A percentile compares a stretch with the other conserved stretches of the same genome.
phyloP scores from a whole-genome alignment of 2,113 vertebrate genomes.

The Gulo gulo region DNA sequence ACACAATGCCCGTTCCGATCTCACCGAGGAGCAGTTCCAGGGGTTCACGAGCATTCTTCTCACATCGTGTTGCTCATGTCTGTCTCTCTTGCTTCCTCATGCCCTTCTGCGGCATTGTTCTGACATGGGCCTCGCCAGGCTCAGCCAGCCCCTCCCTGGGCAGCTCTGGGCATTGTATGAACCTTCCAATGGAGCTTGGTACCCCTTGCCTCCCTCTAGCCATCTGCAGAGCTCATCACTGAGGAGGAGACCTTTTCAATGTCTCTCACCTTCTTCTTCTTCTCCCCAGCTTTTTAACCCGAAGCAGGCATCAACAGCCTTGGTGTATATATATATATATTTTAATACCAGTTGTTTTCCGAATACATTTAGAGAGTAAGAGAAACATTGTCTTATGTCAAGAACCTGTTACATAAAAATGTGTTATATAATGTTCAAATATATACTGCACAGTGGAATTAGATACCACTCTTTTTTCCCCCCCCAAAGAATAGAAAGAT shows the following conservation, averaged over 20 bases:
- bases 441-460: constrained; percentile 62
- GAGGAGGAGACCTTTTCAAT: background rate
- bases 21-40: background rate
- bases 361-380: constrained; percentile 66
- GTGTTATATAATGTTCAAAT: constrained; percentile 75
- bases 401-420: constrained; percentile 78
- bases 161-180: background rate
- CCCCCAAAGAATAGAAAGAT: constrained; percentile 33
- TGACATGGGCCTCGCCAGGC: background rate
- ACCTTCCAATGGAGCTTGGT: background rate
- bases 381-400: constrained; percentile 72
- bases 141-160: background rate
- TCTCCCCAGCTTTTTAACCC: background rate
- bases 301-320: background rate
- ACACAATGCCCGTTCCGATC: background rate
- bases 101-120: background rate
- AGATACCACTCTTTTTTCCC: background rate
- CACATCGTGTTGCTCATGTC: background rate
- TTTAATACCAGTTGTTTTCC: constrained; percentile 50
- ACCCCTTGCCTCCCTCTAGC: background rate
- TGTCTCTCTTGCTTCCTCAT: background rate
- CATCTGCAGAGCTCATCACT: background rate
- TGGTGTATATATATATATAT: background rate
- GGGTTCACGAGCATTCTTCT: background rate
- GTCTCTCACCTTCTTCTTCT: background rate